A percentile compares a stretch with the other conserved stretches of the same genome.
Evolutionary conservation across 1,140 invertebrate genomes (phyloP).

Genomic region (Zaprionus vittiger): DNA sequence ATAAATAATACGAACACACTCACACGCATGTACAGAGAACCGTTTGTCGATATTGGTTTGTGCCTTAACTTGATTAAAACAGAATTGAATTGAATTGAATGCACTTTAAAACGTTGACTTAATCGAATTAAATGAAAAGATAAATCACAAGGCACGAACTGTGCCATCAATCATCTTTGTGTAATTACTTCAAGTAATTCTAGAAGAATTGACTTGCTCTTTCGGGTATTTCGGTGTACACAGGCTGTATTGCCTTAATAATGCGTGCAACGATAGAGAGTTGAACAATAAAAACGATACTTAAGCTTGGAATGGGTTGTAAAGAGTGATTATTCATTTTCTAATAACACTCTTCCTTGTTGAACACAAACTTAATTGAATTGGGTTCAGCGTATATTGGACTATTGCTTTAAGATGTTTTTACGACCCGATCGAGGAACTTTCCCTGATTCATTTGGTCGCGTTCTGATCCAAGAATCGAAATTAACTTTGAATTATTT

Average conservation of each 20-base stretch:
- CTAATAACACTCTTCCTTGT: not conserved
- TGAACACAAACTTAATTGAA: not conserved
- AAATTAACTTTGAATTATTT: slow-evolving; percentile 61
- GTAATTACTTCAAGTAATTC: not conserved
- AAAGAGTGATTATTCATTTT: too few relatives aligned
- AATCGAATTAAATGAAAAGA: not conserved
- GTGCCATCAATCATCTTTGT: not conserved
- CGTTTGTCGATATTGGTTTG: not conserved
- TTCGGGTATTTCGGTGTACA: not conserved
- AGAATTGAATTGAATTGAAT: not conserved
- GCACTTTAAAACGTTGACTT: not conserved
- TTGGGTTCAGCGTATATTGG: not conserved
- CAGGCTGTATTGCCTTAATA: not conserved
- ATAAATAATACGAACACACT: not conserved
- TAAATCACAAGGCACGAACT: not conserved
- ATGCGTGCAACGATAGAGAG: not conserved
- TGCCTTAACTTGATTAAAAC: not conserved
- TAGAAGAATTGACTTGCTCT: not conserved
- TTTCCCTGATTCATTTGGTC: slow-evolving; percentile 13
- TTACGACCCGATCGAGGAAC: not conserved
- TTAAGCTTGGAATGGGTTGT: not conserved
- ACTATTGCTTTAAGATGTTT: not conserved
- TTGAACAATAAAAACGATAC: not conserved
- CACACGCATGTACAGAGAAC: not conserved
- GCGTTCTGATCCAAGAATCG: slow-evolving; percentile 12